Evolutionary conservation across 2,888 invertebrate species (phyloP).

Genomic region (Zele albiditarsus): DNA sequence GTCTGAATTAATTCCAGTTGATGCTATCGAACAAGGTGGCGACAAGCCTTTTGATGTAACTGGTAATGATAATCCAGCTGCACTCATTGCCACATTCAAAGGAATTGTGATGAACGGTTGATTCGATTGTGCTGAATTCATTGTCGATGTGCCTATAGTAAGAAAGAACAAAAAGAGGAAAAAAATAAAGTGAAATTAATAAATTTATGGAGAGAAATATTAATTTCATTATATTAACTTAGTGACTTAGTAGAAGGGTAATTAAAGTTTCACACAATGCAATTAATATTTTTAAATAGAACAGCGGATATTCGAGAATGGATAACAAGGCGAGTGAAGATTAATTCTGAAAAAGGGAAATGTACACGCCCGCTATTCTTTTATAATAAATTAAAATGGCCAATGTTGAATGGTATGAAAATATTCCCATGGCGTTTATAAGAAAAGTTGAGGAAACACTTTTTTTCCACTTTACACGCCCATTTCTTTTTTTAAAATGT

Average conservation of each 20-base stretch:
- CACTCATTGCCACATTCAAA: slow-evolving; percentile 79
- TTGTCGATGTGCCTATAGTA: slow-evolving; percentile 60
- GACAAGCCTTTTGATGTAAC: slow-evolving; percentile 64
- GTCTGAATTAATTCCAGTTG: slow-evolving; percentile 61
- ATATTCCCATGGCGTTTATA: background rate
- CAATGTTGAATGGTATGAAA: slow-evolving; percentile 13
- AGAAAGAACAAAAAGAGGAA: background rate
- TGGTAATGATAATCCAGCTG: slow-evolving; percentile 72
- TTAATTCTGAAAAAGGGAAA: background rate
- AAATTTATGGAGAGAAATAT: background rate
- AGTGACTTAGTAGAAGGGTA: background rate
- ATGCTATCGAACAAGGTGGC: slow-evolving; percentile 59
- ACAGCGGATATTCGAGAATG: background rate
- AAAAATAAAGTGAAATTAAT: background rate
- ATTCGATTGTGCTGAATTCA: slow-evolving; percentile 63
- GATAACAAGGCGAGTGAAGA: background rate
- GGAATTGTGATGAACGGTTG: slow-evolving; percentile 83
- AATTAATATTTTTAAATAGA: background rate
- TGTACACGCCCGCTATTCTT: slow-evolving; percentile 24
- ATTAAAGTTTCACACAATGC: background rate
- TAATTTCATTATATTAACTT: background rate
- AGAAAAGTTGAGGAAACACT: slow-evolving; percentile 4
- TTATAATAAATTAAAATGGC: background rate
- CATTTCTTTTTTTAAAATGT: background rate
- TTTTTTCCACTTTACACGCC: background rate